Percentiles rank a stretch among this genome's conserved stretches.
Evolutionary conservation across 2,888 invertebrate genomes (phyloP).

Genomic region (Cenopis cana): DNA sequence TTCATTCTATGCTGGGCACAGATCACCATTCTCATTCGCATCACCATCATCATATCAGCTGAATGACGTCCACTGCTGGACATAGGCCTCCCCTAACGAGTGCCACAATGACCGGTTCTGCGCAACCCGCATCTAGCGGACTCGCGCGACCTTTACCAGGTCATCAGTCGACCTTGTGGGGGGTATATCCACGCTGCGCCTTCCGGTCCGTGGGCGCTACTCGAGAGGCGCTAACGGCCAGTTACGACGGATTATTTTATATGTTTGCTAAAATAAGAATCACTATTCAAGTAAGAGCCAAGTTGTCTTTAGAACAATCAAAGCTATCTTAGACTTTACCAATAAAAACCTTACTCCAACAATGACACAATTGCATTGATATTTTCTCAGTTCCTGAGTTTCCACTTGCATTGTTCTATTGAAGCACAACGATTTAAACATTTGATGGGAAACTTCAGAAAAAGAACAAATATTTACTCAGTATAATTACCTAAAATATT

Average conservation of each 20-base stretch:
- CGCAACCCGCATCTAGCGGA: too few species aligned
- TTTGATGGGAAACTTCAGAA: conserved; percentile 29
- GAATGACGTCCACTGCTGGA: too few species aligned
- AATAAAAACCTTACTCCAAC: conserved; percentile 28
- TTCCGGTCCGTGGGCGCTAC: too few species aligned
- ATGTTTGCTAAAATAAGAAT: neutral
- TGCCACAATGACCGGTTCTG: too few species aligned
- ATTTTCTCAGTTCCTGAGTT: conserved; percentile 30
- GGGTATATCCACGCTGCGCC: too few species aligned
- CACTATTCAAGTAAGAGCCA: conserved; percentile 1
- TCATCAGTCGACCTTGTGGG: too few species aligned
- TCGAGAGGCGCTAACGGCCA: too few species aligned
- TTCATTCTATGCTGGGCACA: too few species aligned
- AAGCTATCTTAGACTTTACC: conserved; percentile 26
- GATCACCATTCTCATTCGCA: too few species aligned
- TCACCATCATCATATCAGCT: too few species aligned
- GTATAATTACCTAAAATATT: conserved; percentile 7
- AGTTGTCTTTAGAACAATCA: conserved; percentile 17
- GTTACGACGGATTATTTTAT: neutral
- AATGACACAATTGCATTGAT: conserved; percentile 38
- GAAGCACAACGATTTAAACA: conserved; percentile 18
- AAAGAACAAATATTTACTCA: conserved; percentile 24
- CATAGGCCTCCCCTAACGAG: too few species aligned
- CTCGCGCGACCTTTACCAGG: too few species aligned
- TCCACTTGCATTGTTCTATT: conserved; percentile 40